These are phyloP conservation scores for Bergia puertoricense DNA, from an alignment of 92 coral and sea anemone species.

Conservation along the genomic window DNA sequence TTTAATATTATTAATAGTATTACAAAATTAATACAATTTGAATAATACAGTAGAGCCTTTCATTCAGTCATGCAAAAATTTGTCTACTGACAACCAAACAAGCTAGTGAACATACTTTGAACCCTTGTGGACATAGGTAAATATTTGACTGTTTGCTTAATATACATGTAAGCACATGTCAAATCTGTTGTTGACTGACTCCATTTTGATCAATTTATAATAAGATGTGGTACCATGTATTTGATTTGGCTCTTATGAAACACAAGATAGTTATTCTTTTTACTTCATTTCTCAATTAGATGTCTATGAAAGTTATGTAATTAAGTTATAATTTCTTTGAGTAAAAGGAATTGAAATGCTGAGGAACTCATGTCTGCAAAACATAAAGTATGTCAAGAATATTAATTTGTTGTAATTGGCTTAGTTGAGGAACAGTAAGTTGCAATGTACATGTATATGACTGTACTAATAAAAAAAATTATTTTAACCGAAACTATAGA, in stretches of 20 bases:
- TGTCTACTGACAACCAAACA: not conserved
- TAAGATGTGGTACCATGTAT: not conserved
- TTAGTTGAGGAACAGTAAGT: not conserved
- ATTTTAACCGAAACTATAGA: not conserved
- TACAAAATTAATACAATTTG: not conserved
- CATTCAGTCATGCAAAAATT: not conserved
- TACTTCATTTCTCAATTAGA: not conserved
- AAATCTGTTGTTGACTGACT: not conserved
- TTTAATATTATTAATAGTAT: too few species aligned
- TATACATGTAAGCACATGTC: not conserved
- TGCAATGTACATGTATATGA: not conserved
- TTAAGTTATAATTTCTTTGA: constrained; percentile 4
- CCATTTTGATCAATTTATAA: not conserved
- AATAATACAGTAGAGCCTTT: not conserved
- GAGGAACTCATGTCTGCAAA: constrained; percentile 5
- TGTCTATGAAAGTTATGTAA: not conserved
- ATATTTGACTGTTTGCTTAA: not conserved
- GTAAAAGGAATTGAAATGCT: constrained; percentile 9
- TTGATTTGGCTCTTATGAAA: constrained; percentile 9
- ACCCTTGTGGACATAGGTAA: not conserved
- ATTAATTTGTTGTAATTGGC: constrained; percentile 14
- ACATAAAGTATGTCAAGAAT: constrained; percentile 4
- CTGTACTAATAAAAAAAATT: not conserved
- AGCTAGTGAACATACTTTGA: not conserved
- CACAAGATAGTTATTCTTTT: constrained; percentile 5